Base-by-base conservation (phyloP, 2,888 invertebrate species). In the Mythimna ferrago region DNA sequence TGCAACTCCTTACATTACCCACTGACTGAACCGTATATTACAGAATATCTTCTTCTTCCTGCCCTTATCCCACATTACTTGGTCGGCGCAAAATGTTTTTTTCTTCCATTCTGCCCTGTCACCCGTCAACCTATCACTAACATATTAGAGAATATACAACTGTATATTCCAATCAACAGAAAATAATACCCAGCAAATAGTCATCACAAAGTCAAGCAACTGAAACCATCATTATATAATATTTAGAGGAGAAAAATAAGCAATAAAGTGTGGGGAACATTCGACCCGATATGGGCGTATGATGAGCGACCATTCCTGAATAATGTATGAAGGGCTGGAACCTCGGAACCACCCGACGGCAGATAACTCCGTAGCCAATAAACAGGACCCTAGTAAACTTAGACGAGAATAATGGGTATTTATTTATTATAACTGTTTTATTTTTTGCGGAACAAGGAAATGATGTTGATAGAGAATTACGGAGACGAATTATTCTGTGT, bases 241-340 rank as follows among this genome's bases (percentile, higher is more conserved):
- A 89, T 87, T 87, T 87, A 85, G 82, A 83, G 72, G 64, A 77
- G 78, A 80, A 81, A 88, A 84, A 85, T 89, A 89, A 85, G 84
- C 83, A 84, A 88, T 88, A 89, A 86, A 81, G 82, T 81, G 78
- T 85, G 80, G 86, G 86, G 78, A 73, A 83, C 72, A 81, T 78
- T 86, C 79, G 76, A 65, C 73, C 71, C 87, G 89, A 87, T 91
- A 89, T 87, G 88, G 83, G 85, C 86, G 89, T 87, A 88, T 91
- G 92, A 92, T 92, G 91, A 87, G 89, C 87, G 88, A 73, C 80
- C 80, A 73, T 73, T 79, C 62, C 87, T 92, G 92, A 92, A 92
- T 92, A 82, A 92, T 92, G 88, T 87, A 92, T 92, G 90, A 92
- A 87, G 90, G 84, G 82, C 80, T 83, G 83, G 74, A 74, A 73